Evolutionary conservation across 2,888 invertebrate species (phyloP).

Genomic region (Prosapia bicincta): DNA sequence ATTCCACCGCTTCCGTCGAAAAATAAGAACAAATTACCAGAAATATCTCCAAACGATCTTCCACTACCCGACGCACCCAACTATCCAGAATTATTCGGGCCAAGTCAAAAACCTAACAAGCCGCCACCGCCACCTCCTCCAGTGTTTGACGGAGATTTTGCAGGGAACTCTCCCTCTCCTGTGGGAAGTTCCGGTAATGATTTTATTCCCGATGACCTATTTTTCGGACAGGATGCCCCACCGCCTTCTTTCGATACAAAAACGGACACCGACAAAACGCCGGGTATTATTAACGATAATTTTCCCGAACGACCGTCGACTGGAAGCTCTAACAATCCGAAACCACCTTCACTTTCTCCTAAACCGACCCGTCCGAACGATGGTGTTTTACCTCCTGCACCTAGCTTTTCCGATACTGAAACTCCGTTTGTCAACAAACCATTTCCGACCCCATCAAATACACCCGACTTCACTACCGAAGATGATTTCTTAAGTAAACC

Average conservation of each 20-base stretch:
- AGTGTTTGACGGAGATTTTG: neutral
- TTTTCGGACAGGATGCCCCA: neutral
- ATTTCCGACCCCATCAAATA: slow-evolving; percentile 1
- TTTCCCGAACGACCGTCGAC: neutral
- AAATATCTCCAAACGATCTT: neutral
- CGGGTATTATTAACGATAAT: neutral
- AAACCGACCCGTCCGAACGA: slow-evolving; percentile 4
- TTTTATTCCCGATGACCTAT: neutral
- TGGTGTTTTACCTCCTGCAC: slow-evolving; percentile 26
- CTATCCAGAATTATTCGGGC: slow-evolving; percentile 9
- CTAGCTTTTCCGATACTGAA: slow-evolving; percentile 39
- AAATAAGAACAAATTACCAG: neutral
- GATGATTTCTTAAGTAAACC: slow-evolving; percentile 27
- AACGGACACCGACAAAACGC: neutral
- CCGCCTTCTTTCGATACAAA: neutral
- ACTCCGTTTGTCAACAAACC: slow-evolving; percentile 14
- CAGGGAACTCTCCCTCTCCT: neutral
- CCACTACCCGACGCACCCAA: neutral
- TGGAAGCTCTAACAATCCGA: slow-evolving; percentile 4
- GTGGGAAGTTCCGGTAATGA: neutral
- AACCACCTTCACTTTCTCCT: slow-evolving; percentile 19
- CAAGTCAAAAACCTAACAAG: slow-evolving; percentile 37
- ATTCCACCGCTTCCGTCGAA: neutral
- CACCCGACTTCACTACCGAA: slow-evolving; percentile 17
- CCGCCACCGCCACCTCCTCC: neutral